Base-by-base conservation (phyloP, 2,888 invertebrate genomes). In the Clanis bilineata region DNA sequence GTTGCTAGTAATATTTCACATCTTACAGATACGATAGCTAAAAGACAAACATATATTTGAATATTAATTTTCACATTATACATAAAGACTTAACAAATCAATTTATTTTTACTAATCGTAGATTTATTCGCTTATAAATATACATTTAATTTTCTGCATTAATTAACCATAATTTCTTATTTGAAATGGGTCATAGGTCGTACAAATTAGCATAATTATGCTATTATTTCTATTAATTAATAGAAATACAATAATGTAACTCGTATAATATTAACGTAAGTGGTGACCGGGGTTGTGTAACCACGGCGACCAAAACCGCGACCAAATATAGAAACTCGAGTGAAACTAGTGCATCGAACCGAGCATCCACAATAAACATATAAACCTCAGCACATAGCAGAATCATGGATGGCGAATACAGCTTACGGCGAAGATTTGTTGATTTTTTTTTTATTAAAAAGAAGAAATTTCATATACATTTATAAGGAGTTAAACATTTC, bases 301-400 rank as follows among this genome's bases (percentile, higher is more conserved):
- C 43, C 59, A 56, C 39, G 45, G 6, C 45, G 28, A 18, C 28
- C 39, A 23, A 25, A 58, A 18, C 25, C 15, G 38, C 23, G 12
- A 23, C 18, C 18, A 41, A 58, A 58, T 51, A 51, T 51, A 58
- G 47, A 51, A 51, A 51, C 45, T 10, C 18, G 18, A 60, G 57
- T 25, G 60, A 60, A 60, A 60, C 60, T 25, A 57, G 57, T 57
- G 23, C 57, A 57, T 41, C 25, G 25, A 21, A 0, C 64, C 36
- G 36, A 6, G 67, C 44, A 12, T 32, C 23, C 23, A 45, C 62
- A 60, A 64, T 47, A 58, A 15, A 38, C 51, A 58, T 39, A 58
- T 44, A 23, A 6, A 58, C 39, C 41, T 22, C 5, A 28, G 38
- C n/a, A 15, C 23, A 25, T 38, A 15, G 38, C 39, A 58, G 47